Conservation (phyloP, 2,888 invertebrate species). For the Mythimna albipuncta region DNA sequence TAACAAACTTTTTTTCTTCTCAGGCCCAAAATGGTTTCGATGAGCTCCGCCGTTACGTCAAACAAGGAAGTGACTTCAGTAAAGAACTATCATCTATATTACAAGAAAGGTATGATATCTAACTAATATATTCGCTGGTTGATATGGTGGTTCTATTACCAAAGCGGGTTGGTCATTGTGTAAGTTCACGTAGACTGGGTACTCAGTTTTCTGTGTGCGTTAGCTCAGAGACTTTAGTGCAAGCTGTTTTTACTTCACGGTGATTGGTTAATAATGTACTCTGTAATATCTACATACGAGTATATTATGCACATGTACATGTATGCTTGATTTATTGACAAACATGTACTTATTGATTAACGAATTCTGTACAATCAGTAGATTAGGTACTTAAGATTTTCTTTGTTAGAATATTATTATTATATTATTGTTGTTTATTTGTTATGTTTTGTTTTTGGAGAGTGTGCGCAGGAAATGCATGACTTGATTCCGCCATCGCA, state of each 20-base stretch:
- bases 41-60: slow-evolving; percentile 97
- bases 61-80: slow-evolving; percentile 98
- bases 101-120: slow-evolving; percentile 95
- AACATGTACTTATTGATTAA: neutral
- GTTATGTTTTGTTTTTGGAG: no score
- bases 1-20: slow-evolving; percentile 72
- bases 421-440: no score
- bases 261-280: no score
- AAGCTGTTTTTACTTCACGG: no score
- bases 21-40: slow-evolving; percentile 98
- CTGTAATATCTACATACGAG: no score
- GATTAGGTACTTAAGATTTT: neutral
- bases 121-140: neutral
- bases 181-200: no score
- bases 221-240: no score
- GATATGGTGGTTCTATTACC: no score
- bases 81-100: slow-evolving; percentile 97
- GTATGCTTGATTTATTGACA: neutral
- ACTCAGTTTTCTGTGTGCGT: no score
- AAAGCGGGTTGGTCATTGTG: no score
- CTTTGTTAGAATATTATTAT: neutral
- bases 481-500: no score
- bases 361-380: neutral
- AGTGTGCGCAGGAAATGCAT: no score
- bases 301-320: neutral